Evolutionary conservation across 2,888 invertebrate genomes (phyloP), one percentile per base, ranked within the genome.

Genomic region (Pandemis heparana): DNA sequence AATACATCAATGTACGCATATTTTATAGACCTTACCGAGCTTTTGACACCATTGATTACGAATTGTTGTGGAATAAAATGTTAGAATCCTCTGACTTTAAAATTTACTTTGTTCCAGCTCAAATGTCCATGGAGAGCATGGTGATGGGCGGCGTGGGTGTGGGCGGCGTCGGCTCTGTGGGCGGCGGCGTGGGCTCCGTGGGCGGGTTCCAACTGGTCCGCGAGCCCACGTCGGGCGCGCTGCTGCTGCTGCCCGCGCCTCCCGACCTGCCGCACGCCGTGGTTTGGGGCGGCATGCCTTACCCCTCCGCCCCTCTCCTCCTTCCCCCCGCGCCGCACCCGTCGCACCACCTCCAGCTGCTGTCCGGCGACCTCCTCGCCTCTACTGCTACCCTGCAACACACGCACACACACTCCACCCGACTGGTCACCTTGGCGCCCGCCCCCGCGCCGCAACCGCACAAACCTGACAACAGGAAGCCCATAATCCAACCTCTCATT

Each of bases 131-230:
- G 95, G 97, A 97, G 89, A 96, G 96, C 82, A 96, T 96, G 95
- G 95, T 97, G 90, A 95, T 96, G 83, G 96, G 97, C 78, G 91
- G 92, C 62, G 95, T 97, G 9, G 92, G 92, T 14, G 95, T 96
- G 93, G 87, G 96, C 94, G 94, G 96, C 95, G 89, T 97, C 75
- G 96, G 97, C 71, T 97, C 97, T 67, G 87, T 94, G 64, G 92
- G 90, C 71, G 87, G 88, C 53, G 91, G 91, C 53, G 95, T 96
- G 95, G 86, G 96, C 90, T 94, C 96, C 94, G 85, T 97, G 74
- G 96, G 97, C 75, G 98, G 98, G 74, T 97, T 97, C 90, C 98
- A 98, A 91, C 95, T 98, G 84, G 97, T 97, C 67, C 96, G 98
- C 77, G 98, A 98, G 87, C 97, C 98, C 43, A 95, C 97, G 32